These are phyloP conservation scores for Drosophila elegans DNA, from an alignment of 1,140 invertebrate genomes.

Conservation along the genomic window DNA sequence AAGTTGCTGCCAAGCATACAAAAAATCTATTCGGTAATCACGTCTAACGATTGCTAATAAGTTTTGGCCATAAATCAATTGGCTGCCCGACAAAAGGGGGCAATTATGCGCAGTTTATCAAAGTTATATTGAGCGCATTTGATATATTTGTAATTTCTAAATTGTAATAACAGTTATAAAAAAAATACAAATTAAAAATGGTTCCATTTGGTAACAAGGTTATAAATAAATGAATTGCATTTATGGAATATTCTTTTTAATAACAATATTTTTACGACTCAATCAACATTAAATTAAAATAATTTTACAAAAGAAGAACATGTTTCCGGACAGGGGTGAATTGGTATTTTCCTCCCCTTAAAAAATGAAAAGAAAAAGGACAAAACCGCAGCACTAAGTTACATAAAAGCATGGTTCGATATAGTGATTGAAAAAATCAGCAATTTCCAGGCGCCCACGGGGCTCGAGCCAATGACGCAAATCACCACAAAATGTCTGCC, in stretches of 20 bases:
- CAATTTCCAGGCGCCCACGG: neutral
- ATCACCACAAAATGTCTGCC: slow-evolving; percentile 43
- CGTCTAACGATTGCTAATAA: slow-evolving; percentile 58
- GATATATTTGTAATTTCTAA: slow-evolving; percentile 23
- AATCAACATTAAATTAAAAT: too few species aligned
- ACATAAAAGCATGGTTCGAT: slow-evolving; percentile 1
- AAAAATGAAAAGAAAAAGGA: neutral
- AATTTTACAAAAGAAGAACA: too few species aligned
- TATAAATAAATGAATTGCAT: too few species aligned
- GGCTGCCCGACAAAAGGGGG: slow-evolving; percentile 22
- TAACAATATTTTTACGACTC: too few species aligned
- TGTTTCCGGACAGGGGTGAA: too few species aligned
- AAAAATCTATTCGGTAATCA: slow-evolving; percentile 15
- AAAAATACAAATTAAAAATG: too few species aligned
- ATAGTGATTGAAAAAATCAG: slow-evolving; percentile 35
- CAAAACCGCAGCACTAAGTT: neutral
- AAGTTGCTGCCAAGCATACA: slow-evolving; percentile 30
- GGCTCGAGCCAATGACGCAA: slow-evolving; percentile 48
- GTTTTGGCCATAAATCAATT: slow-evolving; percentile 69
- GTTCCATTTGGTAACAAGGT: too few species aligned
- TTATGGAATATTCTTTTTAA: too few species aligned
- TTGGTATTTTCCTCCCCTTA: too few species aligned
- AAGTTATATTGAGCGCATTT: slow-evolving; percentile 29
- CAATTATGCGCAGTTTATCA: slow-evolving; percentile 42
- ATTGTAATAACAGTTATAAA: too few species aligned